Conservation (phyloP, 2,888 invertebrate species). For the Hydropsyche betteni region DNA sequence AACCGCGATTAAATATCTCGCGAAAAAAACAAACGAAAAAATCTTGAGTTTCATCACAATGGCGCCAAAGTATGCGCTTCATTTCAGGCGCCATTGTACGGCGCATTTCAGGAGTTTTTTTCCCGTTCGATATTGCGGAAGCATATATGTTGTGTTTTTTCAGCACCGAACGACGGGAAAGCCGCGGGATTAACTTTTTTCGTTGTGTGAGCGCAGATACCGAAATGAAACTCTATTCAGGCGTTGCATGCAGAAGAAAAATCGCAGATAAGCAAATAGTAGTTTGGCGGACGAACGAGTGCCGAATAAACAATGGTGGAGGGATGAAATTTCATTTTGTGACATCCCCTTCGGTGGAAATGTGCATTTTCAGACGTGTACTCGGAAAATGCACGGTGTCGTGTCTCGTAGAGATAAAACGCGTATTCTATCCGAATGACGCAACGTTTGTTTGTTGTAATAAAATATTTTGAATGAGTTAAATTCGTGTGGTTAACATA, state of each 20-base stretch:
- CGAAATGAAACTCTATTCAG: slow-evolving; percentile 40
- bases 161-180: slow-evolving; percentile 45
- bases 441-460: too few relatives aligned
- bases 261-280: slow-evolving; percentile 36
- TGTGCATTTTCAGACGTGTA: too few relatives aligned
- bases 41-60: slow-evolving; percentile 27
- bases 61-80: slow-evolving; percentile 40
- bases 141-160: slow-evolving; percentile 44
- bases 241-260: slow-evolving; percentile 21
- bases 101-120: slow-evolving; percentile 38
- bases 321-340: slow-evolving; percentile 11
- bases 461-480: too few relatives aligned
- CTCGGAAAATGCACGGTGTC: too few relatives aligned
- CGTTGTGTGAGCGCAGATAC: slow-evolving; percentile 34
- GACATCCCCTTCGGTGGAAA: too few relatives aligned
- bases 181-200: slow-evolving; percentile 49
- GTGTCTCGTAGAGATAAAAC: too few relatives aligned
- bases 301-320: slow-evolving; percentile 12
- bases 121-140: slow-evolving; percentile 42
- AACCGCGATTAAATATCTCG: neutral
- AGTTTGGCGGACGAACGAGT: slow-evolving; percentile 2
- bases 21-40: neutral
- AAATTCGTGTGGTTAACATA: too few relatives aligned
- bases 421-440: too few relatives aligned
- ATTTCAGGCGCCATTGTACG: slow-evolving; percentile 47